Evolutionary conservation across 2,113 vertebrate species (phyloP).

Genomic region (Monopterus albus): DNA sequence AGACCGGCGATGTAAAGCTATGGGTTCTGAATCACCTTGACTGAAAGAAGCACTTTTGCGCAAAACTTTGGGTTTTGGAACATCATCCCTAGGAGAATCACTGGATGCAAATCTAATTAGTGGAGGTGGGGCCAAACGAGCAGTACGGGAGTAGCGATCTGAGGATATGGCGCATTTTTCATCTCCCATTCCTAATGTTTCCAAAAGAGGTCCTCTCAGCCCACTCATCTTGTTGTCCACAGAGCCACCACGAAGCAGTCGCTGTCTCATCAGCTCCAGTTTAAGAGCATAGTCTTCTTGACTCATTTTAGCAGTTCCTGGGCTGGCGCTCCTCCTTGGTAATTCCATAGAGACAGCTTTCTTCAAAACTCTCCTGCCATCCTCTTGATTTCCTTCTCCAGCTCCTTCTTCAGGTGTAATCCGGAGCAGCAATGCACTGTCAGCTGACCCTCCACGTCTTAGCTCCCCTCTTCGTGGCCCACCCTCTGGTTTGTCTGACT

Average conservation of each 20-base stretch:
- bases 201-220: slow-evolving; percentile 92
- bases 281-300: slow-evolving; percentile 92
- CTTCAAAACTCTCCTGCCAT: slow-evolving; percentile 81
- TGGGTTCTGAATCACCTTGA: slow-evolving; percentile 91
- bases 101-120: slow-evolving; percentile 91
- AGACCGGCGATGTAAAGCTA: slow-evolving; percentile 88
- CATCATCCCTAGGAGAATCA: slow-evolving; percentile 83
- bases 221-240: slow-evolving; percentile 94
- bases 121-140: slow-evolving; percentile 80
- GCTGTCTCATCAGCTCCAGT: slow-evolving; percentile 92
- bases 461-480: slow-evolving; percentile 84
- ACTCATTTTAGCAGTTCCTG: slow-evolving; percentile 85
- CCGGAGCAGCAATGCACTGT: slow-evolving; percentile 87
- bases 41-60: slow-evolving; percentile 97
- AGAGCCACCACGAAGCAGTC: slow-evolving; percentile 87
- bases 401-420: slow-evolving; percentile 73
- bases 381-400: slow-evolving; percentile 67
- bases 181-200: slow-evolving; percentile 89
- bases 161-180: slow-evolving; percentile 77
- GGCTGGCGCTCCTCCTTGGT: slow-evolving; percentile 85
- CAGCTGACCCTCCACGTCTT: slow-evolving; percentile 92
- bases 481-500: slow-evolving; percentile 80
- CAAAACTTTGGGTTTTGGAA: slow-evolving; percentile 83
- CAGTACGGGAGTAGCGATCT: slow-evolving; percentile 77
- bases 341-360: slow-evolving; percentile 92